These are phyloP conservation scores for Cavia aperea DNA, from an alignment of 2,113 vertebrate genomes.

Conservation along the genomic window DNA sequence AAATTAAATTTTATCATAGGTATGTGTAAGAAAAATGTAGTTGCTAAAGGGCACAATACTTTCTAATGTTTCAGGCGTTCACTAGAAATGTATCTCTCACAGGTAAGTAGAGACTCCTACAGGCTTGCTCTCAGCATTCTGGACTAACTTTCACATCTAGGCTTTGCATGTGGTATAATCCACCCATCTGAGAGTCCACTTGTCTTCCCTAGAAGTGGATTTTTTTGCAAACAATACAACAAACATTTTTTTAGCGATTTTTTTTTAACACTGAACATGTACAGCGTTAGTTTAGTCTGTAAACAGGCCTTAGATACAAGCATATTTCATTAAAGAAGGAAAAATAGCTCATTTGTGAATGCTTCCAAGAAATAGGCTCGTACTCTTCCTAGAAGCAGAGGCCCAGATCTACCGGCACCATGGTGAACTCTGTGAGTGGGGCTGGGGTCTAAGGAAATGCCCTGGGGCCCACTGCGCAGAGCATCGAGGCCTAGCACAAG, in stretches of 20 bases:
- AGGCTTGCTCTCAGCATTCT: accelerated
- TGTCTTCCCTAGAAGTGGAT: background rate
- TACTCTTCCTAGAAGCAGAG: background rate
- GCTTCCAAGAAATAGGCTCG: background rate
- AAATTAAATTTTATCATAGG: background rate
- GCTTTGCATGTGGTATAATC: background rate
- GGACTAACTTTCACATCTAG: background rate
- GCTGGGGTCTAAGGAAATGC: background rate
- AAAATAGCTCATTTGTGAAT: background rate
- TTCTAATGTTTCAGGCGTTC: background rate
- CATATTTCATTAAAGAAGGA: background rate
- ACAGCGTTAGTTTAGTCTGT: background rate
- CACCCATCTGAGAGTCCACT: background rate
- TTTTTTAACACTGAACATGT: background rate
- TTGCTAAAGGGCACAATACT: background rate
- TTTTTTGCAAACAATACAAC: background rate
- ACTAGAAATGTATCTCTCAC: background rate
- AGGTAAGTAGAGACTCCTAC: background rate
- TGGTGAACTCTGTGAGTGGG: background rate
- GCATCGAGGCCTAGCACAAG: too few relatives aligned
- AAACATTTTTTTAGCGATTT: background rate
- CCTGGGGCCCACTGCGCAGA: background rate
- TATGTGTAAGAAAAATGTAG: background rate
- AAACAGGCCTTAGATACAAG: background rate
- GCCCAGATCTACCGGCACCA: background rate